Percentiles rank a stretch among this genome's conserved stretches.
These are phyloP conservation scores for Mystacides longicornis DNA, from an alignment of 2,888 invertebrate species.

Conservation along the genomic window DNA sequence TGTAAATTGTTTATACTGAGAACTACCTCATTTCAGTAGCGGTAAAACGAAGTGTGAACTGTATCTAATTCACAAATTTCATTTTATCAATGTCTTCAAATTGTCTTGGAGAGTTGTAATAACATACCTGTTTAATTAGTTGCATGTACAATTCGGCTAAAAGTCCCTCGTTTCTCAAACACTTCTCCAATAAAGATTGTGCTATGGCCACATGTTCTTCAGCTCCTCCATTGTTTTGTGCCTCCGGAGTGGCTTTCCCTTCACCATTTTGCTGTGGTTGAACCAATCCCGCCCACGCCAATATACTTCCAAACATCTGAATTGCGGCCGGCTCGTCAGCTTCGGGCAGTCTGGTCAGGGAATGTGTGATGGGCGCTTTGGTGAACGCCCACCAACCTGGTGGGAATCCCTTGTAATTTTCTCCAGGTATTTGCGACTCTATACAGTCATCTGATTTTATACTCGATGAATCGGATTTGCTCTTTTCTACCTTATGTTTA, in stretches of 20 bases:
- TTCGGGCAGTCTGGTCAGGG: constrained; percentile 76
- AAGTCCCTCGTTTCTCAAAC: constrained; percentile 82
- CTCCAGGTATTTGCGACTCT: constrained; percentile 55
- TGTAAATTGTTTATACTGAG: no score
- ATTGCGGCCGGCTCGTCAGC: constrained; percentile 79
- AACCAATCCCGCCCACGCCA: constrained; percentile 81
- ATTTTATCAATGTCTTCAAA: no score
- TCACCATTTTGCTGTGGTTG: constrained; percentile 36
- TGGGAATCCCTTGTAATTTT: constrained; percentile 81
- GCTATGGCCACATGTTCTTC: constrained; percentile 85
- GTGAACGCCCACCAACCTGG: constrained; percentile 88
- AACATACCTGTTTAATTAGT: constrained; percentile 68
- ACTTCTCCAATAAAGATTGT: constrained; percentile 83
- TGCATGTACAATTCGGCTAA: constrained; percentile 88
- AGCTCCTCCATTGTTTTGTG: constrained; percentile 52
- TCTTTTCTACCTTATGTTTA: constrained; percentile 74
- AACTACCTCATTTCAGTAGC: no score
- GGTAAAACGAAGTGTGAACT: no score
- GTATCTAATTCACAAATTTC: no score
- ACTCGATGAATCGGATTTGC: constrained; percentile 58
- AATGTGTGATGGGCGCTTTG: constrained; percentile 70
- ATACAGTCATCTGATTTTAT: constrained; percentile 36
- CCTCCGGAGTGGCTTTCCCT: constrained; percentile 41
- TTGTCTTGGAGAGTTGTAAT: neutral
- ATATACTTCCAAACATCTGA: constrained; percentile 81